Percentiles rank a stretch among this genome's conserved stretches.
Evolutionary conservation across 1,140 invertebrate genomes (phyloP).

Genomic region (Platorchestia sp.): DNA sequence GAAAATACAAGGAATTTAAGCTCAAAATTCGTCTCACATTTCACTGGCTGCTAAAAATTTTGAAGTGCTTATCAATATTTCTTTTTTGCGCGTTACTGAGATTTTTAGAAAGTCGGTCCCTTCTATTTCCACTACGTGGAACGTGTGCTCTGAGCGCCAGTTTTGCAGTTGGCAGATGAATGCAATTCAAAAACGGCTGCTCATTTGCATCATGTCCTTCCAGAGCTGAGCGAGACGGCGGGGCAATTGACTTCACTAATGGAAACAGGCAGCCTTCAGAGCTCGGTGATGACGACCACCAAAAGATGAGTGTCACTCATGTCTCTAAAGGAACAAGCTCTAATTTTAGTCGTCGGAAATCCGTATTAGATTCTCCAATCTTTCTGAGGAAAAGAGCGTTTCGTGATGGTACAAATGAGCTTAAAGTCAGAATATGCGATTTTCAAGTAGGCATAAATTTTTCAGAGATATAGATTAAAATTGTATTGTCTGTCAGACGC

Average conservation of each 20-base stretch:
- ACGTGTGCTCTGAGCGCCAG: not conserved
- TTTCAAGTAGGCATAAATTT: no score
- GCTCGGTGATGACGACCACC: not conserved
- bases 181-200: not conserved
- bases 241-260: not conserved
- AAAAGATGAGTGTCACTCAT: not conserved
- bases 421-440: not conserved
- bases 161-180: not conserved
- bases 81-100: not conserved
- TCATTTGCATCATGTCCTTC: not conserved
- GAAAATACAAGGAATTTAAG: no score
- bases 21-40: not conserved
- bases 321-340: not conserved
- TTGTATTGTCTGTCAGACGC: no score
- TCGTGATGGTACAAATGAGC: not conserved
- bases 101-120: not conserved
- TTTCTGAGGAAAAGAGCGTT: not conserved
- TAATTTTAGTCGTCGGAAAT: not conserved
- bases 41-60: not conserved
- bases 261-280: not conserved
- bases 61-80: not conserved
- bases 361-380: not conserved
- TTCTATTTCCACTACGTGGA: not conserved
- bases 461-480: no score
- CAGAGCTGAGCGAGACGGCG: not conserved